Conservation (phyloP, 2,888 invertebrate genomes). For the Sarcophaga variegata region DNA sequence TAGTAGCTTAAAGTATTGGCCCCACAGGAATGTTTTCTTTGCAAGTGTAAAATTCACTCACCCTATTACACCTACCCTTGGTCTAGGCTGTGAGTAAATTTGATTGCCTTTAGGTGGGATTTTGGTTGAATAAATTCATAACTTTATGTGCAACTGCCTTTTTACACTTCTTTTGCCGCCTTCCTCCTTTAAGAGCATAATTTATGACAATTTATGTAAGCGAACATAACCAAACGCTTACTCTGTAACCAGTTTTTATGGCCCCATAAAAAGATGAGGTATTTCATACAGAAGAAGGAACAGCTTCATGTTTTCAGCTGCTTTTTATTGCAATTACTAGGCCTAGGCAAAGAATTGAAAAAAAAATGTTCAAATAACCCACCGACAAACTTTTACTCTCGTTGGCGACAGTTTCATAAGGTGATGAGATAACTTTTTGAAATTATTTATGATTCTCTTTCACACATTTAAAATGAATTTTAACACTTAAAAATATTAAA, state of each 20-base stretch:
- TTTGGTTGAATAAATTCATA: slow-evolving; percentile 66
- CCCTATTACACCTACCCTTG: neutral
- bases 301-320: neutral
- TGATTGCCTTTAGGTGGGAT: slow-evolving; percentile 61
- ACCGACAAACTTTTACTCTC: neutral
- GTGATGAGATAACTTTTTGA: slow-evolving; percentile 42
- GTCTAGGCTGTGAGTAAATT: slow-evolving; percentile 43
- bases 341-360: slow-evolving; percentile 61
- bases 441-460: neutral
- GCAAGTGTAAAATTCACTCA: neutral
- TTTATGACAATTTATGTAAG: slow-evolving; percentile 64
- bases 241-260: slow-evolving; percentile 48
- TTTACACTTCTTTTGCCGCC: neutral
- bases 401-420: slow-evolving; percentile 39
- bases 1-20: slow-evolving; percentile 22
- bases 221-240: neutral
- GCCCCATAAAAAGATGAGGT: neutral
- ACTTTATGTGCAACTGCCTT: slow-evolving; percentile 43
- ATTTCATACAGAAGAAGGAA: slow-evolving; percentile 18
- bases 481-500: neutral
- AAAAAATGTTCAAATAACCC: slow-evolving; percentile 25
- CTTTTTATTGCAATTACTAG: slow-evolving; percentile 49
- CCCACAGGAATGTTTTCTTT: slow-evolving; percentile 25
- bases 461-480: neutral
- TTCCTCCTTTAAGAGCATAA: slow-evolving; percentile 61